phyloP scores from a whole-genome alignment of 2,797 vertebrate species.

The Dendrocincla tyrannina region DNA sequence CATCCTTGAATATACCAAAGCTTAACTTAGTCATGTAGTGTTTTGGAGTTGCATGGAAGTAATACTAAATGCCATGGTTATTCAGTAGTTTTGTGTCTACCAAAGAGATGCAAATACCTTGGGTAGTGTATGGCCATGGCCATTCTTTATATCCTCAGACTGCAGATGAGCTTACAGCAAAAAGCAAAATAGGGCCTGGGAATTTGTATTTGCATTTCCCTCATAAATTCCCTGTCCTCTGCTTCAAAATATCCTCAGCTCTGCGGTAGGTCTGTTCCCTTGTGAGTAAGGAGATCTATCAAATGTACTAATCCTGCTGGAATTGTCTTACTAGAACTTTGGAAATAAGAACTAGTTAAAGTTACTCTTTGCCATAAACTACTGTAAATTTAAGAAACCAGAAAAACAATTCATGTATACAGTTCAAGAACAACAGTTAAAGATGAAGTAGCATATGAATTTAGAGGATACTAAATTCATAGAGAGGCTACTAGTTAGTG shows the following conservation, averaged over 20 bases:
- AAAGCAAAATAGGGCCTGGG: neutral
- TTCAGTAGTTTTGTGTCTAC: neutral
- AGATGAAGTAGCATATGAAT: neutral
- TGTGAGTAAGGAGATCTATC: neutral
- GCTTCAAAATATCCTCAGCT: neutral
- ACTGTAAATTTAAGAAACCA: neutral
- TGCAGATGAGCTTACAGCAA: neutral
- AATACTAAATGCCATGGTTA: neutral
- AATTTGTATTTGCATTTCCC: neutral
- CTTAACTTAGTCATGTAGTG: neutral
- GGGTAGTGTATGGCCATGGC: neutral
- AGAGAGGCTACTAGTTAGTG: neutral
- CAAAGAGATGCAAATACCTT: neutral
- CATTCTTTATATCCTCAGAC: neutral
- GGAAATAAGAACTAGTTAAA: neutral
- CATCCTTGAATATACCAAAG: neutral
- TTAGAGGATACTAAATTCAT: neutral
- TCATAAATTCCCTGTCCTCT: neutral
- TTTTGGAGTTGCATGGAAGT: neutral
- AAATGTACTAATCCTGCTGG: neutral
- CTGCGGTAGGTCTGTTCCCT: neutral
- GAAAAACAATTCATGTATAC: neutral
- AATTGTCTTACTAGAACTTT: neutral
- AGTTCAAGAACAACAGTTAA: neutral
- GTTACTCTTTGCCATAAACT: neutral